Base-by-base conservation (phyloP, 2,113 vertebrate species). In the Mola mola region DNA sequence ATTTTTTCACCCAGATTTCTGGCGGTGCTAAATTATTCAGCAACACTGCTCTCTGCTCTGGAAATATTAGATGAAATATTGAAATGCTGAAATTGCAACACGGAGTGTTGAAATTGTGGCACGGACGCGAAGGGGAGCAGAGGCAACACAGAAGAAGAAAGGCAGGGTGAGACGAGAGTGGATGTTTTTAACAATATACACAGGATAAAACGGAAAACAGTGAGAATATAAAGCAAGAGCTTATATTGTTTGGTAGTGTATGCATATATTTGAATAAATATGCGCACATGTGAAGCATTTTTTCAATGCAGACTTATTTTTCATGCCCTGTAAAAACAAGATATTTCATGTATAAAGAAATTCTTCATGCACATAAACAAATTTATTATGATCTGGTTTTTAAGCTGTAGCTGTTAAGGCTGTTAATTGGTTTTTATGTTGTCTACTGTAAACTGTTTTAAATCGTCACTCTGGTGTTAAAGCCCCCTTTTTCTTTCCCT, bases 61-160 rank as follows among this genome's bases (percentile, higher is more conserved):
- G 75, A 81, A 85, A 83, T 86, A 80, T 84, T 75, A 83, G 72
- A 87, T 79, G 49, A 82, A 88, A 82, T 85, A 80, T 88, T 83
- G 82, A 86, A 82, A 86, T 79, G 76, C 76, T 75, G 71, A 79
- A 78, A 89, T 79, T 80, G 79, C 78, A 64, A 78, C 66, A 72
- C n/a, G 13, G 77, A 66, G 65, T 11, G n/a, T 66, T 12, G 25
- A 77, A 77, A 68, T 46, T n/a, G 4, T 3, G 21, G 42, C 20
- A 50, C 66, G 77, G 58, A 67, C 38, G 62, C 64, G 52, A 46
- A 13, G 1, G 12, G 22, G 40, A 11, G 13, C 8, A 33, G 28
- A 52, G 44, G 46, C 13, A 28, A 37, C 21, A 52, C 19, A 8
- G 22, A 40, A 33, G 17, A 29, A 2, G 15, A 17, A 17, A 16